Evolutionary conservation across 2,888 invertebrate genomes (phyloP).

Genomic region (Podotricha telesiphe): DNA sequence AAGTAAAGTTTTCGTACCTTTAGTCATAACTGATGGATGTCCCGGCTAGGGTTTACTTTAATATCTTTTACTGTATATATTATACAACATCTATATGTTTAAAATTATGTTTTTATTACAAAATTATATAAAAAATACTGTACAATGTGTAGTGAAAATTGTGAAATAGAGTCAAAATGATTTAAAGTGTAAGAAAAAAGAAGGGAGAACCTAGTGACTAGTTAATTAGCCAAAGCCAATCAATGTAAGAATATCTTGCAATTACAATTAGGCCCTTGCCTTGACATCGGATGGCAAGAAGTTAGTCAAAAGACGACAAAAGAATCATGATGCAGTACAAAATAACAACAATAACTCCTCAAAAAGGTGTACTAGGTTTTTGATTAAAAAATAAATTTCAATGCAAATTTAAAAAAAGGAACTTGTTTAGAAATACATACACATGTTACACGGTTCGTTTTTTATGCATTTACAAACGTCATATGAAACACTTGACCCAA

Average conservation of each 20-base stretch:
- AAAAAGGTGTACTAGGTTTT: not conserved
- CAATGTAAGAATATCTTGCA: too few relatives aligned
- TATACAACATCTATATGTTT: not conserved
- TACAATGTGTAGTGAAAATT: too few relatives aligned
- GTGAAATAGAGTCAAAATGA: too few relatives aligned
- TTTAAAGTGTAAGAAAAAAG: too few relatives aligned
- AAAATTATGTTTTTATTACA: not conserved
- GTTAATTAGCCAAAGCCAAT: too few relatives aligned
- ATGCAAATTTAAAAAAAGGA: not conserved
- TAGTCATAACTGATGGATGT: constrained; percentile 15
- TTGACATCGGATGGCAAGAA: too few relatives aligned
- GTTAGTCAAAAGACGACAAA: too few relatives aligned
- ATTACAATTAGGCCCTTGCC: too few relatives aligned
- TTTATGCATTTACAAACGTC: constrained; percentile 17
- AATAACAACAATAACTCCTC: not conserved
- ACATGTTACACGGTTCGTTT: not conserved
- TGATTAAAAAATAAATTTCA: not conserved
- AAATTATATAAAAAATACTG: not conserved
- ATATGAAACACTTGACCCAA: constrained; percentile 16
- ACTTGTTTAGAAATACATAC: not conserved
- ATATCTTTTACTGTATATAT: not conserved
- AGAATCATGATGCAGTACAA: not conserved
- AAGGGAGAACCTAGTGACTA: too few relatives aligned
- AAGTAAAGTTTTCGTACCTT: constrained; percentile 1
- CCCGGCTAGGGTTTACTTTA: not conserved